Evolutionary conservation across 2,888 invertebrate species (phyloP).

Genomic region (Torymus aiolomorphi): DNA sequence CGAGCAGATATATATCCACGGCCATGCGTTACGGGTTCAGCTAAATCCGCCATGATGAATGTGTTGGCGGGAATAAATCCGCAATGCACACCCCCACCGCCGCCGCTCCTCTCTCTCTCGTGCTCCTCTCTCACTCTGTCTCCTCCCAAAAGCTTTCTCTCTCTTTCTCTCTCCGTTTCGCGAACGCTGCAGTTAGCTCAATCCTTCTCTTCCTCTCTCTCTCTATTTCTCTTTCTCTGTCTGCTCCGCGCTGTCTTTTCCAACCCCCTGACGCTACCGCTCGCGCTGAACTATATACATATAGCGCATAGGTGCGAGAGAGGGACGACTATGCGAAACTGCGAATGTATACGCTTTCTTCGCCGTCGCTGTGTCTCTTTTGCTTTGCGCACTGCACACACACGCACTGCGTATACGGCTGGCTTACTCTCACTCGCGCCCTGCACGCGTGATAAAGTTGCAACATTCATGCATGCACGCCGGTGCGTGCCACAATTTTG

Average conservation of each 20-base stretch:
- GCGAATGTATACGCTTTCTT: constrained; percentile 6
- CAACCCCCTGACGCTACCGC: neutral
- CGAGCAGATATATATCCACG: constrained; percentile 74
- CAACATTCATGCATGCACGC: constrained; percentile 38
- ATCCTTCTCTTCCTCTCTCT: constrained; percentile 60
- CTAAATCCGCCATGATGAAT: constrained; percentile 76
- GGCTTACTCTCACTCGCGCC: constrained; percentile 3
- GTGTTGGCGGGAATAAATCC: constrained; percentile 76
- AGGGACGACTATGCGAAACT: constrained; percentile 10
- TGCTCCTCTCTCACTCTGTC: constrained; percentile 48
- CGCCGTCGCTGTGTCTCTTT: neutral
- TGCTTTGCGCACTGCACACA: too few relatives aligned
- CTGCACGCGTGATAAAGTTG: constrained; percentile 45
- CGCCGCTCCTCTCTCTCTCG: constrained; percentile 58
- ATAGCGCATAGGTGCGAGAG: constrained; percentile 47
- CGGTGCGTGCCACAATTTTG: constrained; percentile 24
- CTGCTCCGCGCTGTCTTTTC: neutral
- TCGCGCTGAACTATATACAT: constrained; percentile 50
- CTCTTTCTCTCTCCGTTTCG: constrained; percentile 50
- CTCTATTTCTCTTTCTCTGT: constrained; percentile 59
- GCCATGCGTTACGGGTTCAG: constrained; percentile 76
- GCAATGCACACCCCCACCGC: constrained; percentile 74
- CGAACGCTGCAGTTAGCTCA: too few relatives aligned
- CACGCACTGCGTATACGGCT: neutral
- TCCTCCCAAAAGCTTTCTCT: constrained; percentile 57